phyloP scores from a whole-genome alignment of 2,888 invertebrate species.

The Pyrochroa serraticornis region DNA sequence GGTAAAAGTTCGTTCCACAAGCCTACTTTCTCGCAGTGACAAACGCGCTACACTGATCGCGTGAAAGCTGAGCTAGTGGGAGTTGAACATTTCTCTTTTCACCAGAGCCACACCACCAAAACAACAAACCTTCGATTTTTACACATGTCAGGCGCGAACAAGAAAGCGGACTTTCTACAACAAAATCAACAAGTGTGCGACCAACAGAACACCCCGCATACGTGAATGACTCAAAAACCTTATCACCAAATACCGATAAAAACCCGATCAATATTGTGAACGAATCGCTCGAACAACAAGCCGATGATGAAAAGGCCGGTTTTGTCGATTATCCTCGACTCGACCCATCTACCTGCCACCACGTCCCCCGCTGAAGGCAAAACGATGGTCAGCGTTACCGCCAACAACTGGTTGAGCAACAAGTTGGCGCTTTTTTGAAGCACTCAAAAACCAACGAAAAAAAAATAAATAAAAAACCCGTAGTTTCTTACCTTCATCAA shows the following conservation, averaged over 20 bases:
- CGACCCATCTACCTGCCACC: constrained; percentile 32
- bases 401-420: constrained; percentile 21
- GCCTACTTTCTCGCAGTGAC: constrained; percentile 57
- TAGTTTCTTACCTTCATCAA: constrained; percentile 69
- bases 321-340: constrained; percentile 42
- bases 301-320: constrained; percentile 36
- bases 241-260: neutral
- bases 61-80: constrained; percentile 51
- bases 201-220: constrained; percentile 2
- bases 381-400: too few relatives aligned
- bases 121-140: constrained; percentile 32
- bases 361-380: too few relatives aligned
- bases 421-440: constrained; percentile 12
- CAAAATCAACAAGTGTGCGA: constrained; percentile 4
- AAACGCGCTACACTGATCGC: constrained; percentile 40
- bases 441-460: neutral
- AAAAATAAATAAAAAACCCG: neutral
- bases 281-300: constrained; percentile 4
- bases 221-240: constrained; percentile 4
- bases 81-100: constrained; percentile 50
- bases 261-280: neutral
- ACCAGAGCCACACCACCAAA: constrained; percentile 30
- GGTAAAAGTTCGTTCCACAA: constrained; percentile 57
- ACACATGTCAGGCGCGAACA: neutral
- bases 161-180: neutral